Evolutionary conservation across 2,888 invertebrate genomes (phyloP), one percentile per base, ranked within the genome.

Genomic region (Amphimallon solstitiale): DNA sequence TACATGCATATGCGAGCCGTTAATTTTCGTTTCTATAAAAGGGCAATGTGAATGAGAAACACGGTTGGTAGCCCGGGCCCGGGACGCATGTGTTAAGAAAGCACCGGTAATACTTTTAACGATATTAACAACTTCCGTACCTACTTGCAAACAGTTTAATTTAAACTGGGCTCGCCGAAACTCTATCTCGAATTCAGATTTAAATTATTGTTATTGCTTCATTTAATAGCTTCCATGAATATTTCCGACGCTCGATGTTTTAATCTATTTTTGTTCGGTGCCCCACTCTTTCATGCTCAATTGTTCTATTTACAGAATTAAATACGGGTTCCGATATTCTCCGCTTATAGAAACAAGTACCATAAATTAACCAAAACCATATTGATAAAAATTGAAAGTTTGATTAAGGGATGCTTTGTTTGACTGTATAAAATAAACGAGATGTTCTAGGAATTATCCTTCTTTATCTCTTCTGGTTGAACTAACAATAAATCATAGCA

Each of bases 181-280:
- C 66, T 70, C 67, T 72, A 72, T 75, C 73, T 72, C 51, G 68
- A 40, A 72, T 72, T 63, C 52, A 71, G 73, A 74, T 74, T 73
- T 73, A 73, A 75, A 70, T 74, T 75, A 75, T 73, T 72, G 74
- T 71, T 72, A 72, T 70, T 71, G 71, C 72, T 69, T 64, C 69
- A 67, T 69, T 67, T 71, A 73, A 70, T 69, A 63, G 68, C 63
- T 63, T 48, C 67, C 66, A 38, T 54, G 66, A 48, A 46, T 38
- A 29, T 46, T 56, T 59, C 51, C 40, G 34, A 38, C 62, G 59
- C 54, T n/a, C 63, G 56, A 63, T 49, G 66, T 51, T 61, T 56
- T 63, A 62, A 66, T 66, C 63, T 66, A 61, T 66, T 66, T 62
- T 60, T 34, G 52, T 64, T 52, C 54, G 46, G 52, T 15, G 15